Evolutionary conservation across 2,797 vertebrate genomes (phyloP), one percentile per base, ranked within the genome.

Genomic region (Ceyx erithaca): DNA sequence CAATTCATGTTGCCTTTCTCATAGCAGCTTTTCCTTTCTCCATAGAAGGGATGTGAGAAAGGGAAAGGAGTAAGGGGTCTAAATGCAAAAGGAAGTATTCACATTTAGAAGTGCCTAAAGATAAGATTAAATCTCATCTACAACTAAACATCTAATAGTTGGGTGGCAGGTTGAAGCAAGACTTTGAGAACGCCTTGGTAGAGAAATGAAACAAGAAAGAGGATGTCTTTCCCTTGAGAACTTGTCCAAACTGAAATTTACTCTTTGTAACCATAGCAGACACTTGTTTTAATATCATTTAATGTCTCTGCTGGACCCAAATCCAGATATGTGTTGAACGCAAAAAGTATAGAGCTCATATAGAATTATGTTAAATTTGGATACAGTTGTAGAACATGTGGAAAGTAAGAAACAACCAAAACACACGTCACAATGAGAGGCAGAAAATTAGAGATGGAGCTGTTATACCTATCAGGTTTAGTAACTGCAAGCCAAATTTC

Each of bases 351-450:
- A 64, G n/a, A 41, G 30, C 37, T 69, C 7, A 8, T 33, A 66
- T 1, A 64, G 30, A 72, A 35, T 58, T 66, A 33, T 25, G 14
- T 68, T 71, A 52, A 64, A 52, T n/a, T 84, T 84, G 22, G 20
- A 31, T 79, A 68, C 25, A 33, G 3, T 37, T 25, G 6, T 20
- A 35, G 46, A 55, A 84, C 69, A 21, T 22, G 26, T 41, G 40
- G 35, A 68, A 63, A 71, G n/a, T 5, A 14, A 31, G 51, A 19
- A 46, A 68, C 33, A 68, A 57, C 37, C 73, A 49, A 68, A 88
- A 31, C 5, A 64, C 2, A 3, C 3, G 0, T 54, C 59, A 72
- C 9, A 81, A 52, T 12, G 37, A 0, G 5, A 76, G 18, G 25
- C 46, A 76, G 37, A 85, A 68, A 40, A 35, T 69, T 14, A 54